phyloP scores from a whole-genome alignment of 2,888 invertebrate species.

The Agrotis exclamationis region DNA sequence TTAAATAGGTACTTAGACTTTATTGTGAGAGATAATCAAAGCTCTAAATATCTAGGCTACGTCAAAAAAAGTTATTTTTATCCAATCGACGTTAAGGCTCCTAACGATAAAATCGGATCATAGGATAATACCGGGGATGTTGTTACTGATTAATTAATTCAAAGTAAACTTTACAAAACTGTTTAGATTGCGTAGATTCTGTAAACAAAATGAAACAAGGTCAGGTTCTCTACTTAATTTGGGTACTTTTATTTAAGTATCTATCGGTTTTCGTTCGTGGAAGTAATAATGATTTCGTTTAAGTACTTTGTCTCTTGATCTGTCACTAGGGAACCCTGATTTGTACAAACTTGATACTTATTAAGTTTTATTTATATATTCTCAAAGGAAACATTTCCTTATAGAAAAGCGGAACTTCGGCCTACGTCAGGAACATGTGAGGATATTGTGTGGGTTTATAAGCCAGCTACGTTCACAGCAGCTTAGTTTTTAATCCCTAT shows the following conservation, averaged over 20 bases:
- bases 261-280: slow-evolving; percentile 28
- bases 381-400: not conserved
- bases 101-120: slow-evolving; percentile 31
- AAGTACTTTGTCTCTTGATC: slow-evolving; percentile 10
- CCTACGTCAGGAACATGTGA: not conserved
- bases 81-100: slow-evolving; percentile 22
- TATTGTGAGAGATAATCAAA: not conserved
- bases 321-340: slow-evolving; percentile 11
- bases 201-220: slow-evolving; percentile 53
- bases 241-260: slow-evolving; percentile 37
- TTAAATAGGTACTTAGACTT: not conserved
- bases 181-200: slow-evolving; percentile 56
- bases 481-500: not conserved
- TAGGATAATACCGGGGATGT: slow-evolving; percentile 15
- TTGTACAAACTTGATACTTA: not conserved
- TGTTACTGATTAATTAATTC: slow-evolving; percentile 53
- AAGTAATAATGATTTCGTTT: slow-evolving; percentile 18
- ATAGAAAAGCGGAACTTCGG: not conserved
- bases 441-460: not conserved
- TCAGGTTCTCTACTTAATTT: slow-evolving; percentile 35
- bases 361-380: not conserved
- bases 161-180: slow-evolving; percentile 60
- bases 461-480: not conserved
- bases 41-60: slow-evolving; percentile 14
- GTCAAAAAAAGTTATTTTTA: slow-evolving; percentile 38